Percentiles rank a stretch among this genome's conserved stretches.
phyloP scores from a whole-genome alignment of 2,888 invertebrate genomes.

The Drosophila kuntzei region DNA sequence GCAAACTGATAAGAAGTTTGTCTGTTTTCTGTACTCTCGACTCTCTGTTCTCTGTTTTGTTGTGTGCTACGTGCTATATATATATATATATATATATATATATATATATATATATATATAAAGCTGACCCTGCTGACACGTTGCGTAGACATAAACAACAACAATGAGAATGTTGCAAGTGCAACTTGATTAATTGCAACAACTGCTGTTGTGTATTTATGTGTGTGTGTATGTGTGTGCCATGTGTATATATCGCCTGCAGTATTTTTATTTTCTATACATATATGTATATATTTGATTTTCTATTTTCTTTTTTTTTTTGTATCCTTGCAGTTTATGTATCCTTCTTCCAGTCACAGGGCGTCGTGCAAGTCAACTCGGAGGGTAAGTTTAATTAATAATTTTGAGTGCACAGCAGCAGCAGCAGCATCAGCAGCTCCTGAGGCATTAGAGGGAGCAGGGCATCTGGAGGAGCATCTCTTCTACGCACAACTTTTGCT shows the following conservation, averaged over 20 bases:
- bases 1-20: constrained; percentile 67
- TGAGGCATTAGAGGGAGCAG: neutral
- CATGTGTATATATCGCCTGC: constrained; percentile 42
- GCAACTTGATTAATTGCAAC: constrained; percentile 80
- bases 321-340: constrained; percentile 78
- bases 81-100: neutral
- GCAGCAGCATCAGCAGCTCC: constrained; percentile 21
- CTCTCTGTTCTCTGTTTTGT: constrained; percentile 24
- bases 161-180: constrained; percentile 26
- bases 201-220: constrained; percentile 8
- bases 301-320: constrained; percentile 26
- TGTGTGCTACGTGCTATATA: constrained; percentile 36
- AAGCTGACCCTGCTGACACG: constrained; percentile 38
- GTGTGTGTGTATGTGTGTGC: constrained; percentile 7
- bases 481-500: constrained; percentile 65
- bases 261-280: constrained; percentile 39
- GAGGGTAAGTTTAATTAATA: constrained; percentile 85
- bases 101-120: neutral
- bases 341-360: constrained; percentile 78
- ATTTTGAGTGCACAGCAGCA: constrained; percentile 66
- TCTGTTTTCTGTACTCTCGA: constrained; percentile 9
- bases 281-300: constrained; percentile 15
- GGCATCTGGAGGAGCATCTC: neutral
- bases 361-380: constrained; percentile 81
- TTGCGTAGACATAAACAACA: constrained; percentile 34